These are phyloP conservation scores for Taurulus bubalis DNA, from an alignment of 2,113 vertebrate genomes.

Conservation along the genomic window DNA sequence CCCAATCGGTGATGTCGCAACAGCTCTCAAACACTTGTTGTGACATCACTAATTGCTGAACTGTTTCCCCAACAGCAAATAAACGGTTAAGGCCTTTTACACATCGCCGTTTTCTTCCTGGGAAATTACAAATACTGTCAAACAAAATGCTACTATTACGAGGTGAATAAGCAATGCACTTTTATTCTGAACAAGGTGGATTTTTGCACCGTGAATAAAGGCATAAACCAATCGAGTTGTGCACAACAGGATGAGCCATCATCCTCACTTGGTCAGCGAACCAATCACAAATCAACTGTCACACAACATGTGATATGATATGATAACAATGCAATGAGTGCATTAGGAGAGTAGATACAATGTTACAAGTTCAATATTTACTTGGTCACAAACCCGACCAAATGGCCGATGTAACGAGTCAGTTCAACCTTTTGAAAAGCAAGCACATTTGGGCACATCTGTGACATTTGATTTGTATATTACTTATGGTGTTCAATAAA, in stretches of 20 bases:
- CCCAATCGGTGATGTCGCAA: slow-evolving; percentile 7
- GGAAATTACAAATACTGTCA: too few relatives aligned
- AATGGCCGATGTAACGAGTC: background rate
- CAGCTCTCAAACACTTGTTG: slow-evolving; percentile 11
- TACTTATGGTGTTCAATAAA: too few relatives aligned
- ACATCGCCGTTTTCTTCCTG: background rate
- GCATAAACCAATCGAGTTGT: too few relatives aligned
- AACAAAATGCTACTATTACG: background rate
- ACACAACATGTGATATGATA: background rate
- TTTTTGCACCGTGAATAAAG: background rate
- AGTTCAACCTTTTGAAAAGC: too few relatives aligned
- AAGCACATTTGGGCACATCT: too few relatives aligned
- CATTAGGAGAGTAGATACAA: background rate
- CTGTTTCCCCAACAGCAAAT: background rate
- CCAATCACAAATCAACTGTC: background rate
- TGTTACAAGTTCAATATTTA: background rate
- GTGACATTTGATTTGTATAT: too few relatives aligned
- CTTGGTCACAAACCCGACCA: background rate
- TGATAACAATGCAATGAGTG: background rate
- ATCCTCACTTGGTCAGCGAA: background rate
- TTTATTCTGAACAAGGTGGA: background rate
- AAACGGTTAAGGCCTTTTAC: background rate
- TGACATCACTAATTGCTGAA: background rate
- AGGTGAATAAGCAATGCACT: background rate
- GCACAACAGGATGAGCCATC: background rate